A percentile compares a stretch with the other conserved stretches of the same genome.
Evolutionary conservation across 2,113 vertebrate species (phyloP).

Genomic region (Bubo scandiacus): DNA sequence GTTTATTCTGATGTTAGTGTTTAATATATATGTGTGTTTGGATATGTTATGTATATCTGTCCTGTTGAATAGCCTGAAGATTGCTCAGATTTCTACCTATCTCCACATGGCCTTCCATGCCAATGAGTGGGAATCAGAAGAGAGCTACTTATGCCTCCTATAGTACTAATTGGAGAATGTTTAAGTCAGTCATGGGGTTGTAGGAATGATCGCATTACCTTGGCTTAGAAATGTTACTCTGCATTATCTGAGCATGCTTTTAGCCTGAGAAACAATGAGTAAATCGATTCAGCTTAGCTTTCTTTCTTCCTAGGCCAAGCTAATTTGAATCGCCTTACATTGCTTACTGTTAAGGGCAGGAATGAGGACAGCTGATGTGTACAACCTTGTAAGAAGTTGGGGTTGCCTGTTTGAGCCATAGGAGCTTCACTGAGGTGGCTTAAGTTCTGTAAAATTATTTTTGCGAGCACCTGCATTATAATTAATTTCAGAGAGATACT

Average conservation of each 20-base stretch:
- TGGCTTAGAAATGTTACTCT: neutral
- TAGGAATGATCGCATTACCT: neutral
- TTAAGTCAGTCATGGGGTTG: neutral
- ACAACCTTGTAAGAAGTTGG: neutral
- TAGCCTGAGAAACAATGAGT: neutral
- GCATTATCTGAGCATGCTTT: neutral
- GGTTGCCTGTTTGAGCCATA: rapidly evolving
- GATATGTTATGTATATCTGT: neutral
- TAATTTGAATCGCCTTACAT: neutral
- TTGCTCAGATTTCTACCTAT: neutral
- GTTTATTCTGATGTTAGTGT: neutral
- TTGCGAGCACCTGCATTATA: neutral
- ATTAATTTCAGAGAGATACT: neutral
- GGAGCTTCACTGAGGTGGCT: neutral
- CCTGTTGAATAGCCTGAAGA: neutral
- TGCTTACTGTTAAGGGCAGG: neutral
- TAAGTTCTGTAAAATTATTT: neutral
- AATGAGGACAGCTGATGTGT: neutral
- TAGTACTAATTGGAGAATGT: neutral
- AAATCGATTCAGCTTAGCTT: neutral
- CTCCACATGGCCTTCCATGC: neutral
- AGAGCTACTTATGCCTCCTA: neutral
- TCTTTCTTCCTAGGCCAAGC: neutral
- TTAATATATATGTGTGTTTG: neutral
- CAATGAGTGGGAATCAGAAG: neutral